phyloP scores from a whole-genome alignment of 2,113 vertebrate genomes.

The Hemiprocne comata region DNA sequence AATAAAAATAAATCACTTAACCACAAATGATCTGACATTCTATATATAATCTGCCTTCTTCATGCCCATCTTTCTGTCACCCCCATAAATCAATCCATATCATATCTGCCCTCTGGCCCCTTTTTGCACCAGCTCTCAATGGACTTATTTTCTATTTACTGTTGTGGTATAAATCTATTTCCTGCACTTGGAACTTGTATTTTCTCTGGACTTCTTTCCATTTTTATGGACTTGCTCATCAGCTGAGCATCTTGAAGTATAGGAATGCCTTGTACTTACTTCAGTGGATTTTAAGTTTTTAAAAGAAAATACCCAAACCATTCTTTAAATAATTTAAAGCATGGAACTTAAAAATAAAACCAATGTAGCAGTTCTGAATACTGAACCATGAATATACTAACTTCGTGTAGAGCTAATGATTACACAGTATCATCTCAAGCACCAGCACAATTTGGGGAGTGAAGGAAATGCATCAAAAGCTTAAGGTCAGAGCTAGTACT shows the following conservation, averaged over 20 bases:
- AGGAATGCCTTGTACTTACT: background rate
- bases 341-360: background rate
- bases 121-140: background rate
- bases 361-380: background rate
- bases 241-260: background rate
- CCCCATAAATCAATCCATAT: background rate
- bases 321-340: background rate
- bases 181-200: background rate
- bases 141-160: background rate
- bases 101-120: background rate
- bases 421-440: background rate
- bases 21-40: background rate
- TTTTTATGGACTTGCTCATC: background rate
- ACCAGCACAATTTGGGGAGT: fast-evolving
- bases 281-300: background rate
- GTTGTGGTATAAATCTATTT: background rate
- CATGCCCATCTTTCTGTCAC: background rate
- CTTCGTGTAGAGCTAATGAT: background rate
- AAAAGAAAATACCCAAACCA: background rate
- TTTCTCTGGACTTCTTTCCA: background rate
- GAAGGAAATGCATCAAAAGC: background rate
- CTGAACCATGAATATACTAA: background rate
- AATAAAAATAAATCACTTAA: background rate
- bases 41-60: background rate
- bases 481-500: background rate